Evolutionary conservation across 1,140 invertebrate genomes (phyloP).

Genomic region (Oncopodura yosiiana): DNA sequence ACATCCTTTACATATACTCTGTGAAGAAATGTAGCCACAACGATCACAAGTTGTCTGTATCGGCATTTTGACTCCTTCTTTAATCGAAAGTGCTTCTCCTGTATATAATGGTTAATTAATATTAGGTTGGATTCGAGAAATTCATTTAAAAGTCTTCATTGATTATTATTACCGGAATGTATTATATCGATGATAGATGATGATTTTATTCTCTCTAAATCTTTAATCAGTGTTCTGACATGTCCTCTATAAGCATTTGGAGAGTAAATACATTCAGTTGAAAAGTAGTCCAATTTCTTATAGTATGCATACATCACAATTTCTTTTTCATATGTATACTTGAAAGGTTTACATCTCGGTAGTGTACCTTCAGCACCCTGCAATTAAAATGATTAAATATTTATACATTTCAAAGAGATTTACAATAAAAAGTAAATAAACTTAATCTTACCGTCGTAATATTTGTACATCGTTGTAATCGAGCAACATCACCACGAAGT

Average conservation of each 20-base stretch:
- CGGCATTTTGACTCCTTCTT: constrained; percentile 70
- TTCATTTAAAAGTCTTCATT: background rate
- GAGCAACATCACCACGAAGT: constrained; percentile 87
- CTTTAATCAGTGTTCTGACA: constrained; percentile 85
- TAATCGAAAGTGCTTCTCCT: constrained; percentile 78
- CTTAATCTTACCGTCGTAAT: constrained; percentile 62
- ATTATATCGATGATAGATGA: constrained; percentile 96
- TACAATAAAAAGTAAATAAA: constrained; percentile 1
- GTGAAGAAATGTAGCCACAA: constrained; percentile 93
- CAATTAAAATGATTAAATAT: constrained; percentile 39
- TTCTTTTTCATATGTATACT: constrained; percentile 99
- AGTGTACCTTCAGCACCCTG: constrained; percentile 75
- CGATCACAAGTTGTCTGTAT: constrained; percentile 65
- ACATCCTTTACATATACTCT: constrained; percentile 93
- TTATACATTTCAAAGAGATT: constrained; percentile 12
- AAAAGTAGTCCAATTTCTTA: constrained; percentile 95
- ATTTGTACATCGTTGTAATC: constrained; percentile 80
- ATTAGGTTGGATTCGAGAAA: background rate
- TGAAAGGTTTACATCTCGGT: constrained; percentile 91
- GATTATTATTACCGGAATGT: constrained; percentile 63
- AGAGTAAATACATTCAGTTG: constrained; percentile 96
- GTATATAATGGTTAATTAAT: constrained; percentile 34
- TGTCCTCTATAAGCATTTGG: constrained; percentile 96
- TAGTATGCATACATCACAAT: constrained; percentile 99
- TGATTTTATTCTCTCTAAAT: constrained; percentile 87